These are phyloP conservation scores for Actinopyga echinites DNA, from an alignment of 53 echinoderm and acorn worm species.

Conservation along the genomic window DNA sequence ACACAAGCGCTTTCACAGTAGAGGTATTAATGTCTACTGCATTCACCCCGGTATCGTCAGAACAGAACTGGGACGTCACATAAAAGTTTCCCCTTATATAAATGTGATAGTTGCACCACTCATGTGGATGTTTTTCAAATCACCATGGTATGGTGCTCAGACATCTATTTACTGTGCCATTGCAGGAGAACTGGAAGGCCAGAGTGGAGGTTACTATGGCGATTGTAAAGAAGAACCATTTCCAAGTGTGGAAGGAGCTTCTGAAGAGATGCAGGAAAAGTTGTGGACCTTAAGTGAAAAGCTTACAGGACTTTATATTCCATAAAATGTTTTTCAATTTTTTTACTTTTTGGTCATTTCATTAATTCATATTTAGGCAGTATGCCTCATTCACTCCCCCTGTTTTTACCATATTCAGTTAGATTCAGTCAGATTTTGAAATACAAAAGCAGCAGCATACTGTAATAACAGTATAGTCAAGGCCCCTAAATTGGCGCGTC, in stretches of 20 bases:
- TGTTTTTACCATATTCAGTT: no score
- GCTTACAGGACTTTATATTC: constrained; percentile 65
- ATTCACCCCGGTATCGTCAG: constrained; percentile 87
- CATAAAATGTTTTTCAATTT: background rate
- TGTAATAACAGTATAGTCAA: no score
- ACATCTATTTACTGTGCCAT: constrained; percentile 84
- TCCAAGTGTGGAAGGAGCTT: constrained; percentile 52
- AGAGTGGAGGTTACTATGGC: constrained; percentile 87
- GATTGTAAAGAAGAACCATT: constrained; percentile 88
- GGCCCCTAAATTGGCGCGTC: no score
- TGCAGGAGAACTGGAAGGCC: constrained; percentile 67
- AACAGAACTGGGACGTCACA: constrained; percentile 70
- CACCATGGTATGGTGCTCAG: constrained; percentile 85
- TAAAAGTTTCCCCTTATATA: constrained; percentile 41
- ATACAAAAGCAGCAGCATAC: no score
- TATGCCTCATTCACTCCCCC: no score
- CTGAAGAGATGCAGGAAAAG: constrained; percentile 80
- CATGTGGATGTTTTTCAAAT: constrained; percentile 78
- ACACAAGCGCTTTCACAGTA: constrained; percentile 58
- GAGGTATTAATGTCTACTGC: constrained; percentile 71
- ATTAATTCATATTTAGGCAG: no score
- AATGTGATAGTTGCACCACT: constrained; percentile 53
- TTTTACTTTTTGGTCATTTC: no score
- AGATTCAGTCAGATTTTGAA: no score
- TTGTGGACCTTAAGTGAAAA: constrained; percentile 90